Evolutionary conservation across 2,113 vertebrate genomes (phyloP), one percentile per base, ranked within the genome.

Genomic region (Ginglymostoma cirratum): DNA sequence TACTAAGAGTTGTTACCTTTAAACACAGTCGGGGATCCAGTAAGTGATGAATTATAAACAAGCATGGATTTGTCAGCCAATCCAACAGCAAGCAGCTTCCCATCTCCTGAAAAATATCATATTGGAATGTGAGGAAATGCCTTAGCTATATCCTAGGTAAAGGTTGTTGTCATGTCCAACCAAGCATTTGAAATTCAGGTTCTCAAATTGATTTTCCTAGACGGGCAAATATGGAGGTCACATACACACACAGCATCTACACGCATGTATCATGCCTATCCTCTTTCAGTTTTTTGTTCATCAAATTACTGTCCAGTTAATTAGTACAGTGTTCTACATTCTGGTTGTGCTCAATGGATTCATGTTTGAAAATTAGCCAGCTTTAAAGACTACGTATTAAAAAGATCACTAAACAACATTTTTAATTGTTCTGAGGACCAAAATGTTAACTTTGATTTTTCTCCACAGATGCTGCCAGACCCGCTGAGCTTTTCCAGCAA

Each of bases 41-140:
- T 96, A 4, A 99, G 97, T 48, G 96, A 97, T 34, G 98, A 98
- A 95, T 78, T 97, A 96, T 98, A 98, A 96, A 98, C 95, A 90
- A 98, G 96, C 27, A 98, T 96, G 27, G 98, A 97, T 96, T 96
- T 97, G 97, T 98, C 98, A 96, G 98, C 98, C 96, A 98, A 97
- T 96, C 98, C 98, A 78, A 98, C 99, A 96, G 98, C 98, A 96
- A 99, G 97, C 95, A 97, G 96, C 95, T 97, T 98, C 96, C 98
- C 99, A 96, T 98, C 98, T 38, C 98, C 98, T 99, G 93, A 66
- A 95, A 95, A 72, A 76, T 34, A 52, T 21, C 21, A 21, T 21
- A 38, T 66, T 42, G 21, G 61, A 65, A 55, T 14, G 52, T 55
- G n/a, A 83, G 27, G 23, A 93, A 95, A 1, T 70, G 55, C 14